A percentile compares a stretch with the other conserved stretches of the same genome.
These are phyloP conservation scores for Parasteatoda lunata DNA, from an alignment of 2,888 invertebrate species.

Conservation along the genomic window DNA sequence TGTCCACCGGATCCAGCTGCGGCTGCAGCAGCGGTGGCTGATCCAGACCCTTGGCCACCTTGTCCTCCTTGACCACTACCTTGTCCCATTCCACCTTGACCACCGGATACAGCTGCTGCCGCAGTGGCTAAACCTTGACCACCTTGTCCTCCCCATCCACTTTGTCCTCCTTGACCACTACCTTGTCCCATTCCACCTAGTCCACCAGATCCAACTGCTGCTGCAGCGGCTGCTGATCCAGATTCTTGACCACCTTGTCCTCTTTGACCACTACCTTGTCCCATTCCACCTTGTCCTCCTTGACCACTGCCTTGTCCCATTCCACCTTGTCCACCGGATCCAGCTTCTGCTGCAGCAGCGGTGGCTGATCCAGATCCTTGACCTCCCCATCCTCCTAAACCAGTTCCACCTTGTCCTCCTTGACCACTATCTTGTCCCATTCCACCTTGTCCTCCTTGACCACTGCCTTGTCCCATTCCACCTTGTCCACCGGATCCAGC, in stretches of 20 bases:
- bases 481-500: conserved; percentile 1
- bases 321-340: background rate
- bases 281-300: background rate
- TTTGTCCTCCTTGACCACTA: too few species aligned
- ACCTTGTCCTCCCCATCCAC: too few species aligned
- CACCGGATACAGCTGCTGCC: too few species aligned
- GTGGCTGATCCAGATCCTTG: conserved; percentile 2
- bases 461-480: too few species aligned
- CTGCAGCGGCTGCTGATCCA: too few species aligned
- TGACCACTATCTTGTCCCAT: background rate
- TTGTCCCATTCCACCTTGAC: too few species aligned
- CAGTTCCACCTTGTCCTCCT: background rate
- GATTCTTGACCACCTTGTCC: background rate
- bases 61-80: too few species aligned
- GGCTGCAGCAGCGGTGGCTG: too few species aligned
- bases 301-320: background rate
- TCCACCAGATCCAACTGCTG: background rate
- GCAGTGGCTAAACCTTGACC: too few species aligned
- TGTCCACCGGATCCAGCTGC: too few species aligned
- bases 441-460: background rate
- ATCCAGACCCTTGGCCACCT: too few species aligned
- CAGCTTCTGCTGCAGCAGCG: background rate
- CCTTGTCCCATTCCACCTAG: too few species aligned
- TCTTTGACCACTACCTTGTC: background rate
- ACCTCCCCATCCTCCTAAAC: background rate